Percentiles rank a stretch among this genome's conserved stretches.
Evolutionary conservation across 1,140 invertebrate species (phyloP).

Genomic region (Magallana angulata): DNA sequence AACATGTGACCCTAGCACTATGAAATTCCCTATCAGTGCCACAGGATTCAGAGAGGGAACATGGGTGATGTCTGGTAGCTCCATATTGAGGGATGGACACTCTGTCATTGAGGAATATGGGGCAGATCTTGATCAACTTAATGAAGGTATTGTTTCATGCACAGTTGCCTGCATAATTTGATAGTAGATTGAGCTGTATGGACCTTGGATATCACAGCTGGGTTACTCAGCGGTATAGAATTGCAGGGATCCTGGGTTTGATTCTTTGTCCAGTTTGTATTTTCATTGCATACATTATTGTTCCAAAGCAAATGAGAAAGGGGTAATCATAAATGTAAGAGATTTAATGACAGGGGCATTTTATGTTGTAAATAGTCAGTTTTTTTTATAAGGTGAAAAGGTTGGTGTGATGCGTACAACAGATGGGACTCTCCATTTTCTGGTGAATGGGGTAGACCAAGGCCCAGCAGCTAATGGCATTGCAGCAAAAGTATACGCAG

Average conservation of each 20-base stretch:
- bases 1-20: slow-evolving; percentile 88
- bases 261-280: too few species aligned
- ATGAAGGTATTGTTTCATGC: slow-evolving; percentile 12
- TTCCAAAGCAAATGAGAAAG: too few species aligned
- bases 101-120: slow-evolving; percentile 91
- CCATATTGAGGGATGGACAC: slow-evolving; percentile 90
- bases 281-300: too few species aligned
- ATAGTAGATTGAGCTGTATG: too few species aligned
- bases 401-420: slow-evolving; percentile 76
- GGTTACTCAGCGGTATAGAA: too few species aligned
- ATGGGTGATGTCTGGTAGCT: slow-evolving; percentile 93
- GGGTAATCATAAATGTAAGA: too few species aligned
- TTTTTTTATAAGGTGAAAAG: slow-evolving; percentile 84
- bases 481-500: slow-evolving; percentile 88
- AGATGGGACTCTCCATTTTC: slow-evolving; percentile 91
- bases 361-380: neutral
- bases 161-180: too few species aligned
- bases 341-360: too few species aligned
- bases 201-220: too few species aligned
- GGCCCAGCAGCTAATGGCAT: slow-evolving; percentile 90
- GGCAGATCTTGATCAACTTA: slow-evolving; percentile 86
- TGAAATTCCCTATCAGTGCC: slow-evolving; percentile 90
- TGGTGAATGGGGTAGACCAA: slow-evolving; percentile 92
- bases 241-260: too few species aligned
- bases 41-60: slow-evolving; percentile 90